These are phyloP conservation scores for Arge pagana DNA, from an alignment of 2,888 invertebrate species.

Conservation along the genomic window DNA sequence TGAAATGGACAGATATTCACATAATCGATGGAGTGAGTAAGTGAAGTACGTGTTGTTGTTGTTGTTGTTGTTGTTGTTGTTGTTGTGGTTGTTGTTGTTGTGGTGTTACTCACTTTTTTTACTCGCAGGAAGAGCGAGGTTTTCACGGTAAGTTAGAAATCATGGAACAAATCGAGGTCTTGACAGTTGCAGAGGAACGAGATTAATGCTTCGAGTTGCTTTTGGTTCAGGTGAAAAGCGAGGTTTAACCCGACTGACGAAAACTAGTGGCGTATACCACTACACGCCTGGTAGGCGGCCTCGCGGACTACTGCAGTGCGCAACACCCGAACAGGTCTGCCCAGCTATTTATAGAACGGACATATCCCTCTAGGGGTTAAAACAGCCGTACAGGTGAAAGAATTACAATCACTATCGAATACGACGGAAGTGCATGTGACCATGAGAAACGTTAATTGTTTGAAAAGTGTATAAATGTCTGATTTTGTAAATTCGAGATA, in stretches of 20 bases:
- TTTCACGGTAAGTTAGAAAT: too few relatives aligned
- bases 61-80: too few relatives aligned
- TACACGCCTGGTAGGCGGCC: conserved; percentile 7
- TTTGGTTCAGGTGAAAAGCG: not conserved
- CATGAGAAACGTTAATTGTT: too few relatives aligned
- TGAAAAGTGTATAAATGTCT: not conserved
- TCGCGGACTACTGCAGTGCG: conserved; percentile 38
- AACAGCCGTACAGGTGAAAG: conserved; percentile 14
- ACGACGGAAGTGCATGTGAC: too few relatives aligned
- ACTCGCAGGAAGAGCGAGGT: not conserved
- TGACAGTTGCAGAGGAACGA: not conserved
- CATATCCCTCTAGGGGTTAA: conserved; percentile 16
- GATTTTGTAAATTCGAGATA: too few relatives aligned
- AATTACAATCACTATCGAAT: not conserved
- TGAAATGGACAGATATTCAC: too few relatives aligned
- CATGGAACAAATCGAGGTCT: not conserved
- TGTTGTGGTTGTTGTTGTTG: too few relatives aligned
- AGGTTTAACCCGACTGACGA: not conserved
- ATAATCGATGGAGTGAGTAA: too few relatives aligned
- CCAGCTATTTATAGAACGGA: conserved; percentile 16
- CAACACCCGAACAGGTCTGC: conserved; percentile 30
- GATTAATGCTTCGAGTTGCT: not conserved
- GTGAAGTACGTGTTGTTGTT: too few relatives aligned
- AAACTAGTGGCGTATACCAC: not conserved
- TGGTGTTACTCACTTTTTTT: conserved; percentile 11